A percentile compares a stretch with the other conserved stretches of the same genome.
Conservation (phyloP, 2,113 vertebrate genomes). For the Neodontobutis hainanensis region DNA sequence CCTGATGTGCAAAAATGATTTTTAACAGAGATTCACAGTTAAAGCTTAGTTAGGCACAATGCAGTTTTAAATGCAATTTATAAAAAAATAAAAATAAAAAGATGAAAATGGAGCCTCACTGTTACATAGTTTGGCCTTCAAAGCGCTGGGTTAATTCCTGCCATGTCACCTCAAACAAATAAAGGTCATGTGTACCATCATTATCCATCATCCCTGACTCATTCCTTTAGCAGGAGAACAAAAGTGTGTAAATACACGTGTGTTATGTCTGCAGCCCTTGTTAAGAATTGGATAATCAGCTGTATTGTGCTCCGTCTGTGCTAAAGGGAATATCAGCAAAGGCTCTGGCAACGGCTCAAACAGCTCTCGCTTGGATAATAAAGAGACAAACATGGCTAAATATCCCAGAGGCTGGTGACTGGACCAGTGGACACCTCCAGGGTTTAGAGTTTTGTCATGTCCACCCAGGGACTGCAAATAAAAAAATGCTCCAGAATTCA, state of each 20-base stretch:
- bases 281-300: conserved; percentile 59
- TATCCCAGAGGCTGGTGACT: conserved; percentile 35
- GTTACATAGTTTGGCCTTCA: conserved; percentile 42
- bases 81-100: conserved; percentile 13
- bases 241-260: conserved; percentile 47
- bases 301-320: conserved; percentile 42
- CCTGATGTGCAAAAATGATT: conserved; percentile 39
- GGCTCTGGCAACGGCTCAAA: conserved; percentile 50
- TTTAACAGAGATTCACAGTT: conserved; percentile 20
- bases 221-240: conserved; percentile 51
- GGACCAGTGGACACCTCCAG: conserved; percentile 43
- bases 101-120: conserved; percentile 14
- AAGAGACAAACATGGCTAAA: conserved; percentile 39
- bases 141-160: conserved; percentile 42
- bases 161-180: conserved; percentile 24
- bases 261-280: conserved; percentile 45
- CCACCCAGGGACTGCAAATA: conserved; percentile 20
- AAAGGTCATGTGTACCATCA: conserved; percentile 52
- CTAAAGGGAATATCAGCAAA: conserved; percentile 59
- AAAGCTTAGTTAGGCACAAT: conserved; percentile 5
- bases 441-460: conserved; percentile 19
- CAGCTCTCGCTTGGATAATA: conserved; percentile 34
- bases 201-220: conserved; percentile 58
- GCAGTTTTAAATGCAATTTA: not conserved
- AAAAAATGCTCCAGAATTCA: conserved; percentile 16